phyloP scores from a whole-genome alignment of 1,140 invertebrate genomes.

The Drosophila ercepeae region DNA sequence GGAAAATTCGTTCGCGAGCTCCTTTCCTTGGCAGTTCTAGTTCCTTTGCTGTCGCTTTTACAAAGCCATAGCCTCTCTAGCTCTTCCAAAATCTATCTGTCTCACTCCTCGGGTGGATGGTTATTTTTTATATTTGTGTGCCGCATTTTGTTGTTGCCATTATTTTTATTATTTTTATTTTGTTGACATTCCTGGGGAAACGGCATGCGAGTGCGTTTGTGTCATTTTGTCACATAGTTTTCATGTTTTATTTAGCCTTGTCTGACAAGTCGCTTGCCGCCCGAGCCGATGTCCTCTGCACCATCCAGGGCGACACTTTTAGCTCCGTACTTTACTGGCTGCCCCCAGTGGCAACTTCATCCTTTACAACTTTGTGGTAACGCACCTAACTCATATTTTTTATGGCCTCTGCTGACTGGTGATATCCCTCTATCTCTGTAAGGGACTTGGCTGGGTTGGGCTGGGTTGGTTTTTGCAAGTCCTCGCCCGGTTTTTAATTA shows the following conservation, averaged over 20 bases:
- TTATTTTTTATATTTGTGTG: constrained; percentile 55
- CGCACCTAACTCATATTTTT: constrained; percentile 49
- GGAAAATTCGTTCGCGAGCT: constrained; percentile 29
- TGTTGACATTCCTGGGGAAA: constrained; percentile 64
- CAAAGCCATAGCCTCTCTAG: constrained; percentile 1
- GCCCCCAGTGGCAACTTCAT: constrained; percentile 38
- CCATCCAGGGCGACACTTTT: constrained; percentile 5
- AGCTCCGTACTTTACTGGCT: constrained; percentile 22
- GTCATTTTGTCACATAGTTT: constrained; percentile 76
- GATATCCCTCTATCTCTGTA: constrained; percentile 25
- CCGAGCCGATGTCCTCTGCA: constrained; percentile 22
- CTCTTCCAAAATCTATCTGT: constrained; percentile 1
- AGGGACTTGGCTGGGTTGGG: background rate
- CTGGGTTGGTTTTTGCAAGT: background rate
- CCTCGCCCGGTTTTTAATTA: constrained; percentile 58
- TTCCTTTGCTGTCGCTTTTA: background rate
- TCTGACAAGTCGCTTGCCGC: constrained; percentile 30
- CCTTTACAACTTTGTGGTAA: constrained; percentile 47
- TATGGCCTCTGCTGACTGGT: constrained; percentile 28
- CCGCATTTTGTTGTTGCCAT: constrained; percentile 75
- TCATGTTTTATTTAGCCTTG: constrained; percentile 74
- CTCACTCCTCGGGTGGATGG: constrained; percentile 30
- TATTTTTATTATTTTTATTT: constrained; percentile 78
- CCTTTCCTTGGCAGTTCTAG: constrained; percentile 15
- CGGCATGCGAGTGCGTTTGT: constrained; percentile 33